Base-by-base conservation (phyloP, 1,140 invertebrate species). In the Marisa cornuarietis region DNA sequence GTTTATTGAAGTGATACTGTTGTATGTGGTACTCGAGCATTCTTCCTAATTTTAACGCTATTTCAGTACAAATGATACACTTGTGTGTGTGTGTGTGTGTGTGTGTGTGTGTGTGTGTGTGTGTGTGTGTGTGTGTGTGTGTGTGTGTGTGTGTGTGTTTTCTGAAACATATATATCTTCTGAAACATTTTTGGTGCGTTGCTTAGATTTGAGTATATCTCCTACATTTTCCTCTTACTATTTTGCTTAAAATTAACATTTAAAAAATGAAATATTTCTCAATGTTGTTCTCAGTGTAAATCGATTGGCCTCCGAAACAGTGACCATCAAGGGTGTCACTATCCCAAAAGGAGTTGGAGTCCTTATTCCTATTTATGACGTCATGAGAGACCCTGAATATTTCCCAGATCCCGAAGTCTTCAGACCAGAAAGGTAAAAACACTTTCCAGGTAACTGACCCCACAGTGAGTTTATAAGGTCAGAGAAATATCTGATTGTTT, bases 341-440 rank as follows among this genome's bases (percentile, higher is more conserved):
- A 91, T 94, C 31, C 77, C 89, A 5, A 89, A 92, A 52, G 93
- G 91, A 1, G 89, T 91, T 20, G 81, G 84, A 4, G 66, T 94
- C 7, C 85, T 87, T 61, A 87, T 93, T 68, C 91, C 93, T 1
- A 86, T 91, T 4, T 92, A 91, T 79, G 91, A 90, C 0, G 88
- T 94, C 26, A 93, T 94, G 71, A 82, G 86, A 68, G 88, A 92
- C 83, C 88, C 88, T 8, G 86, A 89, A 51, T 87, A 88, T 75
- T 92, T 89, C 86, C 85, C 87, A 26, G 86, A 92, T n/a, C 92
- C 91, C 0, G 87, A 91, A 49, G 83, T 79, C 54, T 92, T 92
- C 79, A 84, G 87, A 74, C 92, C 92, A 11, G 90, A 91, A 69
- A 82, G 89, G 81, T 90, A 68, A 76, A 61, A 79, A 68, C 11